A percentile compares a stretch with the other conserved stretches of the same genome.
Evolutionary conservation across 2,113 vertebrate genomes (phyloP).

Genomic region (Myotis brandtii): DNA sequence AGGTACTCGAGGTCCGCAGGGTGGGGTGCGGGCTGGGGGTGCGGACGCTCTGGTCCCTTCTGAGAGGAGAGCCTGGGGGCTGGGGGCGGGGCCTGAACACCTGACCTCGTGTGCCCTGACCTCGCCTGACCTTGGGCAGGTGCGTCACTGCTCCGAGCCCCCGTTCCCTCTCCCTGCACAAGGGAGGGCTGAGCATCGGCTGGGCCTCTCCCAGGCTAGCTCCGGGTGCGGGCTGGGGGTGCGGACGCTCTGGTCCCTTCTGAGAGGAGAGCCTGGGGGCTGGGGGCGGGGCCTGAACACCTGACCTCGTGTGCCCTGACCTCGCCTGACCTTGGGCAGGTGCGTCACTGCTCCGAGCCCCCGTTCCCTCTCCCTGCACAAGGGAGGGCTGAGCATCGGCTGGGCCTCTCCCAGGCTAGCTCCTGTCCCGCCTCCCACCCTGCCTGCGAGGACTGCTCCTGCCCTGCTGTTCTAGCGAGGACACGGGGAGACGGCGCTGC

Average conservation of each 20-base stretch:
- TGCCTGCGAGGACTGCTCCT: not conserved
- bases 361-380: not conserved
- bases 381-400: too few relatives aligned
- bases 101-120: accelerated
- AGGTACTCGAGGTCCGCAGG: conserved; percentile 60
- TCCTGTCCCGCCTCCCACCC: not conserved
- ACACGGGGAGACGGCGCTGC: not conserved
- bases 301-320: accelerated
- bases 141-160: not conserved
- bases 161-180: not conserved
- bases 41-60: too few relatives aligned
- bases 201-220: not conserved
- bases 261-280: not conserved
- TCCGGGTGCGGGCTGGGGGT: too few relatives aligned
- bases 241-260: too few relatives aligned
- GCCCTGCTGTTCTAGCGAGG: not conserved
- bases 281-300: accelerated
- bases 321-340: not conserved
- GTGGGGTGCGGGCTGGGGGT: not conserved
- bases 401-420: not conserved
- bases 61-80: not conserved
- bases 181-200: too few relatives aligned
- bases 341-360: not conserved
- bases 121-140: not conserved
- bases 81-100: accelerated